Percentiles rank a stretch among this genome's conserved stretches.
Evolutionary conservation across 2,797 vertebrate genomes (phyloP).

Genomic region (Anomalospiza imberbis): DNA sequence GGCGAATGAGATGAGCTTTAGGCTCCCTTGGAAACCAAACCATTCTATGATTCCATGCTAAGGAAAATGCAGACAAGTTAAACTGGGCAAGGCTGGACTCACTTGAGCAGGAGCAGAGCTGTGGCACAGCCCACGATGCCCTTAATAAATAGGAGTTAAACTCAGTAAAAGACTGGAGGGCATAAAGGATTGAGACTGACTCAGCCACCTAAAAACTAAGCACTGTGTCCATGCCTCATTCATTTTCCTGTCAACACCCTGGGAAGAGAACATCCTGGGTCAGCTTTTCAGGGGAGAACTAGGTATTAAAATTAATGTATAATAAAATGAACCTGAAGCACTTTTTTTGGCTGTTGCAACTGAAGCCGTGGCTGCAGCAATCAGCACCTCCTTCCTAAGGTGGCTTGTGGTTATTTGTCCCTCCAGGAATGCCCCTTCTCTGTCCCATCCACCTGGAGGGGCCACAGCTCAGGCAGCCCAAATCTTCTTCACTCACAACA

Average conservation of each 20-base stretch:
- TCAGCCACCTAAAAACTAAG: slow-evolving; percentile 33
- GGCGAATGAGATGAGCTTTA: not conserved
- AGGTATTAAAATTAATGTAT: not conserved
- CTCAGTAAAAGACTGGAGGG: slow-evolving; percentile 7
- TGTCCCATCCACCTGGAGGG: not conserved
- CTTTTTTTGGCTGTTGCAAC: not conserved
- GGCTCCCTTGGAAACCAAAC: not conserved
- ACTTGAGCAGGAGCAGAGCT: not conserved
- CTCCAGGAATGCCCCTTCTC: not conserved
- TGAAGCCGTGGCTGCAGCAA: not conserved
- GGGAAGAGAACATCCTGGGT: not conserved
- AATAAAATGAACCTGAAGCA: not conserved
- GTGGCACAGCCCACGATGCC: not conserved
- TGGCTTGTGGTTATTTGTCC: fast-evolving
- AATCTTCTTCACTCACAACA: not conserved
- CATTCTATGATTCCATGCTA: not conserved
- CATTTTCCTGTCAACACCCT: slow-evolving; percentile 48
- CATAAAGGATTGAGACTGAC: not conserved
- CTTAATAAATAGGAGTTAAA: slow-evolving; percentile 39
- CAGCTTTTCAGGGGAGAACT: slow-evolving; percentile 25
- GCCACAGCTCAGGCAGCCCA: not conserved
- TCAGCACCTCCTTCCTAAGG: not conserved
- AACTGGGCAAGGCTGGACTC: not conserved
- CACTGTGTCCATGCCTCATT: not conserved
- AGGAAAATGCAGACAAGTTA: not conserved